These are phyloP conservation scores for Rhodophaea formosa DNA, from an alignment of 2,888 invertebrate genomes.

Conservation along the genomic window DNA sequence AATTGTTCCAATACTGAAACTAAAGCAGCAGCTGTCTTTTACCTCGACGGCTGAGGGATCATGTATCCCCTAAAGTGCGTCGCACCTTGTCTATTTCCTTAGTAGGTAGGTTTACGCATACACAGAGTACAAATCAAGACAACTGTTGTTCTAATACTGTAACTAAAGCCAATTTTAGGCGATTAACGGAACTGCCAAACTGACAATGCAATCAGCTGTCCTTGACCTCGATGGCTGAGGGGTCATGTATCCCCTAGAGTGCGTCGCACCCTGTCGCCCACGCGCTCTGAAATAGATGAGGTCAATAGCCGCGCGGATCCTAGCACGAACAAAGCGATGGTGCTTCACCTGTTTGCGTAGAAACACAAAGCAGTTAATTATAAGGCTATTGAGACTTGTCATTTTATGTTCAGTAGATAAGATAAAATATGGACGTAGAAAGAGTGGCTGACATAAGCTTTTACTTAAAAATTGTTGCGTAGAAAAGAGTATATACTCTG, in stretches of 20 bases:
- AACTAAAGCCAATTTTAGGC: constrained; percentile 13
- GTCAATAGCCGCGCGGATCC: constrained; percentile 54
- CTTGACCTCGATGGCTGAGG: constrained; percentile 47
- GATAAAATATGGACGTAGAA: too few relatives aligned
- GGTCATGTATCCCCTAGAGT: constrained; percentile 55
- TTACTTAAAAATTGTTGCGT: too few relatives aligned
- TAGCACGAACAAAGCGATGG: constrained; percentile 42
- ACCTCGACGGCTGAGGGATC: constrained; percentile 46
- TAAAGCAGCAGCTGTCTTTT: constrained; percentile 46
- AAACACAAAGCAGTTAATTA: constrained; percentile 6
- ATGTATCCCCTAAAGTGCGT: constrained; percentile 54
- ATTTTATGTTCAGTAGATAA: neutral
- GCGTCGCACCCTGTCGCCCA: constrained; percentile 68
- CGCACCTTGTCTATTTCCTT: constrained; percentile 69
- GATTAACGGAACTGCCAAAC: constrained; percentile 21
- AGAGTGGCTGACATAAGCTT: too few relatives aligned
- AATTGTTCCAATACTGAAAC: too few relatives aligned
- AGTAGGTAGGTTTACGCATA: too few relatives aligned
- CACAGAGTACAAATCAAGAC: too few relatives aligned
- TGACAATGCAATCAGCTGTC: constrained; percentile 40
- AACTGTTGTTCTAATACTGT: too few relatives aligned
- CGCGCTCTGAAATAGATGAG: constrained; percentile 72
- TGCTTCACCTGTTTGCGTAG: constrained; percentile 15
- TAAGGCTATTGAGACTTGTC: neutral
- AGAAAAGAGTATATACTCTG: too few relatives aligned